Conservation (phyloP, 2,888 invertebrate genomes). For the Cheilosia soror region DNA sequence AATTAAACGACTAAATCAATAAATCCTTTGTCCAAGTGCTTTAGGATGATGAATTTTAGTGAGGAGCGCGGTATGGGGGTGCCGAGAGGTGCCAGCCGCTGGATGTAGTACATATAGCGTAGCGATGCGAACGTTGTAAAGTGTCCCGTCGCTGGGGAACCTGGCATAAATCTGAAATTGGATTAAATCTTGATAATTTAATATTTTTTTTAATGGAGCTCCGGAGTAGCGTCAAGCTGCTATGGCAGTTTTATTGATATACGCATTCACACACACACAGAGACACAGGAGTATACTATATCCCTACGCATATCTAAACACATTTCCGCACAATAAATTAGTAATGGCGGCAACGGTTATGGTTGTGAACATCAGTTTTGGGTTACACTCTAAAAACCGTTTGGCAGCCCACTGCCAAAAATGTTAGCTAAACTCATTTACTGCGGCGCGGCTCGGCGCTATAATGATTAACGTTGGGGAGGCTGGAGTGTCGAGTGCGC, state of each 20-base stretch:
- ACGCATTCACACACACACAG: conserved; percentile 36
- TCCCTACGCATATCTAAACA: not conserved
- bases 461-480: conserved; percentile 59
- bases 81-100: conserved; percentile 16
- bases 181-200: conserved; percentile 78
- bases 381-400: conserved; percentile 43
- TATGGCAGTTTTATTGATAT: conserved; percentile 54
- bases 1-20: conserved; percentile 78
- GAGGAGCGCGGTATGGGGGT: not conserved
- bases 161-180: conserved; percentile 77
- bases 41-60: conserved; percentile 68
- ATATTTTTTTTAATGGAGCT: conserved; percentile 77
- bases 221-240: conserved; percentile 59
- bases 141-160: conserved; percentile 61
- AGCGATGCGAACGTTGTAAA: conserved; percentile 59
- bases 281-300: not conserved
- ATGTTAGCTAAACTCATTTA: conserved; percentile 52
- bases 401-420: conserved; percentile 51
- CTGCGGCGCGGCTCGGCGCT: conserved; percentile 17
- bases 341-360: conserved; percentile 60
- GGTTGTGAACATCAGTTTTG: conserved; percentile 65
- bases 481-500: conserved; percentile 2
- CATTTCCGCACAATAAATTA: conserved; percentile 50
- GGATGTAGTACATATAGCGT: not conserved
- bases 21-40: conserved; percentile 75